Evolutionary conservation across 1,140 invertebrate genomes (phyloP).

Genomic region (Caenorhabditis latens): DNA sequence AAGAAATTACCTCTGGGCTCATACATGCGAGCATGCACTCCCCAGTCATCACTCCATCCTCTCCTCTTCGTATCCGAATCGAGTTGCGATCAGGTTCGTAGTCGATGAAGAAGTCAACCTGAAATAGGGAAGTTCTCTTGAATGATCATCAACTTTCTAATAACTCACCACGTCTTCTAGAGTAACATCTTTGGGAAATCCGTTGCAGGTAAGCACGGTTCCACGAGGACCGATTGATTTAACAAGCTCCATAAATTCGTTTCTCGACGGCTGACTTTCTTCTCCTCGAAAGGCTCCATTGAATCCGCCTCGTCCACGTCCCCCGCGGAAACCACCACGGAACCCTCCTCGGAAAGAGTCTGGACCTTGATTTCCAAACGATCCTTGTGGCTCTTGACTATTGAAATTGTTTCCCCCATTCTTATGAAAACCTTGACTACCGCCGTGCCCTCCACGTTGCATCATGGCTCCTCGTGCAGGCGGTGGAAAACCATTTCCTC

Average conservation of each 20-base stretch:
- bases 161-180: slow-evolving; percentile 12
- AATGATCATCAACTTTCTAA: not conserved
- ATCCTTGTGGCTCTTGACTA: not conserved
- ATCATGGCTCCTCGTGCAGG: not conserved
- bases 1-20: not conserved
- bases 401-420: not conserved
- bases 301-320: slow-evolving; percentile 26
- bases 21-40: slow-evolving; percentile 32
- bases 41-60: slow-evolving; percentile 38
- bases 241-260: slow-evolving; percentile 11
- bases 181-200: slow-evolving; percentile 53
- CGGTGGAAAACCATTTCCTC: not conserved
- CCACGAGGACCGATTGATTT: slow-evolving; percentile 44
- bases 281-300: not conserved
- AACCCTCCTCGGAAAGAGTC: slow-evolving; percentile 27
- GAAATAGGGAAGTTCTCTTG: not conserved
- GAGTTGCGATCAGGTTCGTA: slow-evolving; percentile 44
- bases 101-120: slow-evolving; percentile 20
- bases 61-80: slow-evolving; percentile 31
- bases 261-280: not conserved
- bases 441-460: slow-evolving; percentile 2
- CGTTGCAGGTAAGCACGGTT: slow-evolving; percentile 38
- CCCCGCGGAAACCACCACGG: not conserved
- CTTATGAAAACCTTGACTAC: not conserved
- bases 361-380: not conserved